Evolutionary conservation across 2,888 invertebrate species (phyloP), one percentile per base, ranked within the genome.

Genomic region (Lasioglossum calceatum): DNA sequence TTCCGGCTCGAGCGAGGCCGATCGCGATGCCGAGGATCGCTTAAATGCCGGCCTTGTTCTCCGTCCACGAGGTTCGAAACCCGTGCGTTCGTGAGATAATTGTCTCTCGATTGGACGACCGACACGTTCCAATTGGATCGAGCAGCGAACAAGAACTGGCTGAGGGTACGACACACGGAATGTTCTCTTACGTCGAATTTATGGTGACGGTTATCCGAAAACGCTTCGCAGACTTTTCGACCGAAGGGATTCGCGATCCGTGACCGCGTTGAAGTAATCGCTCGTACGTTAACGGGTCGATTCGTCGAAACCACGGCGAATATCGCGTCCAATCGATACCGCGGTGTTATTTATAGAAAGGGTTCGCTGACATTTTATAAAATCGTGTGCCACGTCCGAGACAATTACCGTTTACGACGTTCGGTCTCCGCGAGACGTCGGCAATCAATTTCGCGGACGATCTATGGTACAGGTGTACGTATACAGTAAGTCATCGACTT

Each of bases 271-370:
- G 64, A 76, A 79, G 74, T 76, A 39, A 19, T 71, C 79, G 80
- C 74, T 79, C 81, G 61, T 42, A 72, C 74, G 61, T 73, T 47
- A 39, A 77, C 12, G 50, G 36, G 16, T 50, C 44, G 64, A 76
- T 84, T 47, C 71, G 82, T 61, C 81, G 74, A 79, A 82, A 70
- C 77, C 61, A 36, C 47, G 71, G 32, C n/a, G 71, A 50, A 74
- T 27, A 80, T 81, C 77, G 72, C 10, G 42, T 14, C 67, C 42
- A 82, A 88, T 91, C 91, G 84, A 91, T 90, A 87, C 75, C 73
- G 78, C 72, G 16, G n/a, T 71, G 54, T 84, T 90, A 91, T 91
- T 91, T 87, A 88, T 90, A 89, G 84, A 64, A 47, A 23, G 80
- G 75, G 90, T 90, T 91, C 90, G 79, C 76, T 86, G 91, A 88